Evolutionary conservation across 1,140 invertebrate genomes (phyloP), one percentile per base, ranked within the genome.

Genomic region (Hetaerina americana): DNA sequence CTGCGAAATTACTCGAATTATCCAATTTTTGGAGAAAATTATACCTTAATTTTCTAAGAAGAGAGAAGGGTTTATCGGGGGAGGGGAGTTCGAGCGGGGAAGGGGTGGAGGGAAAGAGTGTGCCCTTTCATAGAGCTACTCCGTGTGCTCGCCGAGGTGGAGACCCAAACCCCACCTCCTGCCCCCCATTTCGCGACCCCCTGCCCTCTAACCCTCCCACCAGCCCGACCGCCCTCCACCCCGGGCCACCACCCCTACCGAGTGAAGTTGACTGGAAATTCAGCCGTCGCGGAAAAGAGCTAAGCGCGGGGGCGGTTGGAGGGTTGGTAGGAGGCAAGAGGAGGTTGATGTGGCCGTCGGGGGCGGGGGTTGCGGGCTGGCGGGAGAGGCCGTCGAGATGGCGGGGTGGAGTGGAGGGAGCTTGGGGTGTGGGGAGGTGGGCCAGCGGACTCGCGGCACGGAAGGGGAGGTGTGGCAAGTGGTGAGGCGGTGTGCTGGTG

Each of bases 1-100:
- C 73, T 73, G 69, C 72, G 27, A 75, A 74, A 74, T 74, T 74
- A 74, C 74, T 72, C 66, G 71, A 75, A 75, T 75, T 75, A 75
- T 73, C 72, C 70, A 72, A 70, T 73, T 72, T 71, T 67, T 73
- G 57, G 40, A 57, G 74, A 68, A 75, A 73, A 75, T 75, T 75
- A 75, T 72, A 71, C 70, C 66, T 70, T 75, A 75, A 75, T 75
- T n/a, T n/a, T n/a, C n/a, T n/a, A n/a, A n/a, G n/a, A n/a, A n/a
- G n/a, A n/a, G n/a, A n/a, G 66, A 72, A 70, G 40, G 70, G 57
- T 73, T 70, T 71, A 73, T 73, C 74, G 68, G 29, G 49, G 69
- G 68, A 67, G 70, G 24, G 70, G 66, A 5, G 27, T 25, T 27
- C 8, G 8, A 15, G 10, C 28, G 25, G 27, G 27, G 27, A 5